phyloP scores from a whole-genome alignment of 2,888 invertebrate species.

The Latrodectus elegans region DNA sequence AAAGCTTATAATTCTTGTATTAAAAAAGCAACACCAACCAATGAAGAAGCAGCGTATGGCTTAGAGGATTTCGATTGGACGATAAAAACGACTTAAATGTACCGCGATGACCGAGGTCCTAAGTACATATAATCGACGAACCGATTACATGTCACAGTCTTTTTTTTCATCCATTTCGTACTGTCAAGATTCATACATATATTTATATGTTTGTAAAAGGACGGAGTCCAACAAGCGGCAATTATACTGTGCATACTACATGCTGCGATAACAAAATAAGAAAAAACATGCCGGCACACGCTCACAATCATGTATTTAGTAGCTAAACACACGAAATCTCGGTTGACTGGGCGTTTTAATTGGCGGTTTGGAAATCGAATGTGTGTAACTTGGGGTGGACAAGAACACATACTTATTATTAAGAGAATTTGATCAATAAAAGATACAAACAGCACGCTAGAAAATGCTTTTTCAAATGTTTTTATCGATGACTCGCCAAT shows the following conservation, averaged over 20 bases:
- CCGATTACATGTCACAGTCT: background rate
- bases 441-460: too few relatives aligned
- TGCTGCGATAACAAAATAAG: too few relatives aligned
- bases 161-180: background rate
- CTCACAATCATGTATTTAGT: background rate
- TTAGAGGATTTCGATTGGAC: constrained; percentile 11
- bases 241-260: too few relatives aligned
- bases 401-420: background rate
- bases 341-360: constrained; percentile 16
- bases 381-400: background rate
- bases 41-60: constrained; percentile 2
- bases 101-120: background rate
- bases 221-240: too few relatives aligned
- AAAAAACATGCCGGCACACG: background rate
- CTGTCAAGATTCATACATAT: constrained; percentile 3
- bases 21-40: background rate
- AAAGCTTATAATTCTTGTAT: background rate
- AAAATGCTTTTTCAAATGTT: background rate
- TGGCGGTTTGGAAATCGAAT: constrained; percentile 3
- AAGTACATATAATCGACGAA: background rate
- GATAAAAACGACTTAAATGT: background rate
- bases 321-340: constrained; percentile 3
- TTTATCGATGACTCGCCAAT: background rate
- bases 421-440: too few relatives aligned
- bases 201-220: constrained; percentile 1